Evolutionary conservation across 2,113 vertebrate species (phyloP), one percentile per base, ranked within the genome.

Genomic region (Thalassarche chlororhynchos): DNA sequence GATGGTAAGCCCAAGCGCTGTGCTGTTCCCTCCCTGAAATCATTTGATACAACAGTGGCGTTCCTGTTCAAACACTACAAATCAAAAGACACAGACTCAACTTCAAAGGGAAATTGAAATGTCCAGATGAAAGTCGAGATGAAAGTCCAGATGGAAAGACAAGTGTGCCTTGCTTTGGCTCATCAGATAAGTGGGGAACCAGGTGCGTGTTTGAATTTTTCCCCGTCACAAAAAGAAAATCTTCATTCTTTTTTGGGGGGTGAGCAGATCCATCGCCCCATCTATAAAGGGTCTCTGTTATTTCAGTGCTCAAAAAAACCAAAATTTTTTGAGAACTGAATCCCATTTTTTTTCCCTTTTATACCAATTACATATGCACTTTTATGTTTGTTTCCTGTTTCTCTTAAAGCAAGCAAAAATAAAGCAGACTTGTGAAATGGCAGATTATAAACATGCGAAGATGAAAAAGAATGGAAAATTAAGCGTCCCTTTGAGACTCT

Each of bases 51-150:
- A 93, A 88, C 76, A 89, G 96, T 91, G 89, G 85, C 51, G 8
- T 96, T 94, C 94, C 89, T 82, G 93, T 89, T 95, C 83, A 96
- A 94, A 95, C 44, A n/a, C 96, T 94, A 95, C 96, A 98, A 98
- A 97, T 98, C 97, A 97, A 93, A 95, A 96, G 93, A 64, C 82
- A 90, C 81, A 96, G 76, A 72, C 76, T 86, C 82, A 93, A 97
- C 92, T 96, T 98, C 92, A 96, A 97, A 98, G 96, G 92, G 93
- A 97, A 98, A 97, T 95, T 81, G 95, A 98, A 97, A 90, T 93
- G 89, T 95, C 69, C 87, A 91, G 87, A 93, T 94, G 93, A 97
- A 97, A 97, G 96, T 88, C 25, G 5, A 97, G 96, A 97, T 94
- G 97, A 97, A 97, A 96, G 86, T 88, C 80, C 76, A 96, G 91